Conservation (phyloP, 2,797 vertebrate species). For the Halcyon badia region DNA sequence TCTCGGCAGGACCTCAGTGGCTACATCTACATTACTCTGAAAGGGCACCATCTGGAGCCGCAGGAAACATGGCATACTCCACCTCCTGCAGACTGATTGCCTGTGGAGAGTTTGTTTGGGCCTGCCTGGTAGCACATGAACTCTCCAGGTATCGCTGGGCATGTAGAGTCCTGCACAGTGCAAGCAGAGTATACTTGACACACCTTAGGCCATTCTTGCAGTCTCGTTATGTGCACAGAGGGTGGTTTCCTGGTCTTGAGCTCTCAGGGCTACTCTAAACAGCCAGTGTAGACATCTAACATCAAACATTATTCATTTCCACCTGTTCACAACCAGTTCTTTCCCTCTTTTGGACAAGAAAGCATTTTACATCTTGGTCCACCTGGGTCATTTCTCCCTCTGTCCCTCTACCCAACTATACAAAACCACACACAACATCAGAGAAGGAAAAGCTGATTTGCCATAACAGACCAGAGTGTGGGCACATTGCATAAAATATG, state of each 20-base stretch:
- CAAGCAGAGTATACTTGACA: neutral
- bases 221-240: conserved; percentile 44
- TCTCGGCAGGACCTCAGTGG: neutral
- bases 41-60: conserved; percentile 62
- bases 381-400: neutral
- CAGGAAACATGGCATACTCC: conserved; percentile 12
- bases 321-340: conserved; percentile 7
- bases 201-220: neutral
- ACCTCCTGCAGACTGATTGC: neutral
- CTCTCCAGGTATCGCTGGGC: neutral
- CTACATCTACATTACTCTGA: conserved; percentile 51
- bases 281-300: neutral
- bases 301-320: neutral
- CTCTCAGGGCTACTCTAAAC: neutral
- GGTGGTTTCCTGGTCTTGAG: conserved; percentile 4
- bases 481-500: conserved; percentile 21
- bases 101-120: conserved; percentile 27
- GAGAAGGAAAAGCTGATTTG: conserved; percentile 14
- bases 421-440: neutral
- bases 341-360: neutral
- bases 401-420: neutral
- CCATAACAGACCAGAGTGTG: neutral
- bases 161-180: neutral
- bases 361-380: conserved; percentile 2
- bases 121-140: neutral